phyloP scores from a whole-genome alignment of 1,140 invertebrate genomes.

The Charaxes varanes region DNA sequence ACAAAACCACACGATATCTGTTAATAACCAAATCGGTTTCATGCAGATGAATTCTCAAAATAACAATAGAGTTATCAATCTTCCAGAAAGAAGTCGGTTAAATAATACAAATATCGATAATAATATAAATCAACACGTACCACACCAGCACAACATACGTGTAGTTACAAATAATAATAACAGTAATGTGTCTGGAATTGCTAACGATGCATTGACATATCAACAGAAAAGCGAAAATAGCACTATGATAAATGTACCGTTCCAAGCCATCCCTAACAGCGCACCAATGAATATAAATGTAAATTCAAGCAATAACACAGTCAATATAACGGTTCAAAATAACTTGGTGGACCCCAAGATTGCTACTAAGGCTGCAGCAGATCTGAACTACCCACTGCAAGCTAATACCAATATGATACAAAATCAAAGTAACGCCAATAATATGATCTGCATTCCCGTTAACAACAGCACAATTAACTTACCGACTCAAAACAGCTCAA shows the following conservation, averaged over 20 bases:
- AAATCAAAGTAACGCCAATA: conserved; percentile 53
- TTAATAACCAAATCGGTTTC: conserved; percentile 64
- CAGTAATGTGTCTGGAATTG: conserved; percentile 43
- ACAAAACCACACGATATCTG: conserved; percentile 59
- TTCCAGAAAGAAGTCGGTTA: conserved; percentile 61
- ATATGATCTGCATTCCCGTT: conserved; percentile 62
- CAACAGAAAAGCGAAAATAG: conserved; percentile 59
- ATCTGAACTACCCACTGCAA: conserved; percentile 62
- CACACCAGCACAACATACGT: conserved; percentile 64
- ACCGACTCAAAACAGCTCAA: conserved; percentile 67
- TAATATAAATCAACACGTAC: conserved; percentile 55
- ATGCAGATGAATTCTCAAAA: conserved; percentile 68
- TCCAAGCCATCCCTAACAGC: conserved; percentile 67
- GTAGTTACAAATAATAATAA: conserved; percentile 60
- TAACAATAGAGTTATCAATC: conserved; percentile 64
- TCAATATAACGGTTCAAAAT: conserved; percentile 67
- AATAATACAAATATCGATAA: conserved; percentile 49
- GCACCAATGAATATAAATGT: conserved; percentile 70
- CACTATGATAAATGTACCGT: conserved; percentile 66
- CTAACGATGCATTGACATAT: conserved; percentile 48
- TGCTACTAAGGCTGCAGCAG: conserved; percentile 56
- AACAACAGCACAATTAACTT: conserved; percentile 65
- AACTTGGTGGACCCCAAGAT: conserved; percentile 68
- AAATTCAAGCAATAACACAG: conserved; percentile 67
- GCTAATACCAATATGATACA: conserved; percentile 45